Evolutionary conservation across 1,140 invertebrate species (phyloP), one percentile per base, ranked within the genome.

Genomic region (Cydia amplana): DNA sequence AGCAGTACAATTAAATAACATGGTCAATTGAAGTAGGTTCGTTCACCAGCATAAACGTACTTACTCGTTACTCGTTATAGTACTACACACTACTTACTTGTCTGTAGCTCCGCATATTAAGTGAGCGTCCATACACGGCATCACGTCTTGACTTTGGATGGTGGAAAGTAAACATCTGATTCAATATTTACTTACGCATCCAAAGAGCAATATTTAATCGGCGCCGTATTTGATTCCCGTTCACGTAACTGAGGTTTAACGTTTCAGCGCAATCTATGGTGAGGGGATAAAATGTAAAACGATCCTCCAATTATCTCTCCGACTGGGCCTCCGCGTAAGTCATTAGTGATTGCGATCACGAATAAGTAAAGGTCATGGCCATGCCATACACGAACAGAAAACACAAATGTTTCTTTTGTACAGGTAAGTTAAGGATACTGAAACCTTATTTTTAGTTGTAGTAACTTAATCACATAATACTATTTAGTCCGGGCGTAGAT

Each of bases 241-340:
- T 40, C 36, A 70, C 65, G 65, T 70, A 20, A 32, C 32, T 18
- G 32, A n/a, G 28, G 65, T 20, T 43, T 70, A 70, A 43, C 32
- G 65, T 70, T 70, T 70, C 65, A 70, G 20, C n/a, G 32, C 65
- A n/a, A 70, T 70, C 28, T 10, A 36, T 36, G 28, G 65, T 32
- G 32, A 70, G 32, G 28, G 28, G 65, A 70, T 70, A 70, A 70
- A 67, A 70, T 70, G 28, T 70, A 36, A 70, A 70, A 36, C 36
- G 28, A 70, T 36, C 43, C 28, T 70, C 28, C 65, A 36, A 70
- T 70, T 70, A 70, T 43, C 65, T 43, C 32, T 60, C 7, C 23
- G 28, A 16, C 64, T 28, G 23, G 16, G 64, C 64, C 64, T 60
- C 0, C 9, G 25, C 18, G 10, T 10, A n/a, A 67, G 28, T 14